A percentile compares a stretch with the other conserved stretches of the same genome.
Conservation (phyloP, 2,888 invertebrate species). For the Sarcophaga variegata region DNA sequence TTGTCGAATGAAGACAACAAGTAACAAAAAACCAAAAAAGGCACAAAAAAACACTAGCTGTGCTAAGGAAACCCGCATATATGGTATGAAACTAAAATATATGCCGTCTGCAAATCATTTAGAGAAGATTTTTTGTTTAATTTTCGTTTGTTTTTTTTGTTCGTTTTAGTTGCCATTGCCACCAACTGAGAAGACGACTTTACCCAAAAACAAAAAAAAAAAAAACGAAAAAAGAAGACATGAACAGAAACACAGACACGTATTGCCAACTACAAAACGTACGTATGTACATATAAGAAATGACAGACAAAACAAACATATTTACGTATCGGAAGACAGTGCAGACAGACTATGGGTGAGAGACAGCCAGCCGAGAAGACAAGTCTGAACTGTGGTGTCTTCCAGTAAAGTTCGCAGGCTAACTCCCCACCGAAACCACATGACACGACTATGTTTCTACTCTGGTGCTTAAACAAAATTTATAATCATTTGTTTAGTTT, state of each 20-base stretch:
- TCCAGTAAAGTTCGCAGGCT: slow-evolving; percentile 23
- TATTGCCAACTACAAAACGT: slow-evolving; percentile 28
- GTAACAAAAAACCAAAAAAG: slow-evolving; percentile 34
- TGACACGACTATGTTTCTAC: slow-evolving; percentile 1
- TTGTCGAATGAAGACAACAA: slow-evolving; percentile 51
- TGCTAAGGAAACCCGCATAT: too few relatives aligned
- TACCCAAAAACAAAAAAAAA: slow-evolving; percentile 27
- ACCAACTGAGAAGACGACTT: slow-evolving; percentile 66
- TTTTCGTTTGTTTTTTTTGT: slow-evolving; percentile 19
- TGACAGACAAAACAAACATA: slow-evolving; percentile 54
- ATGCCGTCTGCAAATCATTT: slow-evolving; percentile 68
- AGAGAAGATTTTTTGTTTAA: slow-evolving; percentile 22
- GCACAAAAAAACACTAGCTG: slow-evolving; percentile 10
- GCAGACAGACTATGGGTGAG: slow-evolving; percentile 24
- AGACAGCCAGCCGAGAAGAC: slow-evolving; percentile 26
- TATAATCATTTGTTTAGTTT: slow-evolving; percentile 45
- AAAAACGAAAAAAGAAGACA: slow-evolving; percentile 20
- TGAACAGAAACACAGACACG: slow-evolving; percentile 12
- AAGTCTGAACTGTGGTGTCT: slow-evolving; percentile 62
- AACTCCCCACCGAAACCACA: slow-evolving; percentile 17
- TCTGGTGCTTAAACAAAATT: slow-evolving; percentile 43
- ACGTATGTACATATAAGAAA: neutral
- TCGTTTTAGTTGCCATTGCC: slow-evolving; percentile 54
- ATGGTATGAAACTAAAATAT: slow-evolving; percentile 38
- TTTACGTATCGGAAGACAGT: slow-evolving; percentile 45